Conservation (phyloP, 2,888 invertebrate genomes). For the Holacanthella duospinosa region DNA sequence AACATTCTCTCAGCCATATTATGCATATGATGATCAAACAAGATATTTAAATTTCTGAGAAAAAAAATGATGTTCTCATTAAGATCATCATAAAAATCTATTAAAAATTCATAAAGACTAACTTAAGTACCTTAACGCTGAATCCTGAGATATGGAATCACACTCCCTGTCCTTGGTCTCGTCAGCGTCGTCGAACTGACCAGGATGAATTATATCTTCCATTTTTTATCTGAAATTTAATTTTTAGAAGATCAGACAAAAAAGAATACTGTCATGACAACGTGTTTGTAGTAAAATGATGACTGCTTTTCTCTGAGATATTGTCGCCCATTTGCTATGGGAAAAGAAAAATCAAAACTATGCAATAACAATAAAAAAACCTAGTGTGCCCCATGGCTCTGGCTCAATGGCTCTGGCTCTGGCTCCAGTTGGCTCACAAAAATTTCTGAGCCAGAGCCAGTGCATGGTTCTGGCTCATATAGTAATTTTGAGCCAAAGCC, state of each 20-base stretch:
- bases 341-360: neutral
- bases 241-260: too few relatives aligned
- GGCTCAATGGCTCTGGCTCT: too few relatives aligned
- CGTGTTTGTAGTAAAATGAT: neutral
- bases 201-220: constrained; percentile 3
- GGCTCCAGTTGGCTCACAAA: too few relatives aligned
- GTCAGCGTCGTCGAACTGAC: constrained; percentile 19
- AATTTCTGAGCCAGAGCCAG: too few relatives aligned
- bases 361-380: neutral
- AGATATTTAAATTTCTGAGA: constrained; percentile 12
- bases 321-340: neutral
- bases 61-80: too few relatives aligned
- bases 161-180: neutral
- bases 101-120: neutral
- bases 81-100: neutral
- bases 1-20: neutral
- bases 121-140: neutral
- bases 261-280: too few relatives aligned
- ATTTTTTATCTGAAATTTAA: too few relatives aligned
- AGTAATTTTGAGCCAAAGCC: too few relatives aligned
- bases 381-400: too few relatives aligned
- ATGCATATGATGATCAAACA: constrained; percentile 13
- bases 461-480: too few relatives aligned
- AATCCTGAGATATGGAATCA: neutral
- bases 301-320: neutral